Conservation (phyloP, 2,888 invertebrate genomes). For the Laspeyria flexula region DNA sequence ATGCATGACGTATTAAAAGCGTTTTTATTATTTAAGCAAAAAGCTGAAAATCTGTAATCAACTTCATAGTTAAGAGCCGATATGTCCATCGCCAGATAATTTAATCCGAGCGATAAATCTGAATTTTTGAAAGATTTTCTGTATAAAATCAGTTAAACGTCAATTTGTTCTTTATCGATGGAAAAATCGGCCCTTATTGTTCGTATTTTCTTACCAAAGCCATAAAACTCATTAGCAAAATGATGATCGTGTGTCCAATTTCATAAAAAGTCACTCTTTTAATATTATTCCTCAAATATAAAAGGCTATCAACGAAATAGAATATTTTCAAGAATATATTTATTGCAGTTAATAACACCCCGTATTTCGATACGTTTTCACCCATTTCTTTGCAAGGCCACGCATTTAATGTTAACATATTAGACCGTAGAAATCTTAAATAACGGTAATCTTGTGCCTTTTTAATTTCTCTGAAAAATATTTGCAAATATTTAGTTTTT, state of each 20-base stretch:
- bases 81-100: too few relatives aligned
- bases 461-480: conserved; percentile 9
- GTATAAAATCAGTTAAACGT: too few relatives aligned
- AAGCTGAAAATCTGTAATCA: too few relatives aligned
- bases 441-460: conserved; percentile 5
- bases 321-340: neutral
- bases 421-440: conserved; percentile 5
- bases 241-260: conserved; percentile 11
- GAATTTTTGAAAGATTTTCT: too few relatives aligned
- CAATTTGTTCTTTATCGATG: too few relatives aligned
- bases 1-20: too few relatives aligned
- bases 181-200: too few relatives aligned
- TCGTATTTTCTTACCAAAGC: conserved; percentile 2
- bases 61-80: too few relatives aligned
- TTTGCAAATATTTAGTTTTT: too few relatives aligned
- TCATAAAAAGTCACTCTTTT: conserved; percentile 8
- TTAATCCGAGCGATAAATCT: too few relatives aligned
- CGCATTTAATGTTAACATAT: neutral
- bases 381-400: conserved; percentile 22
- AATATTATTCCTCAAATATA: neutral
- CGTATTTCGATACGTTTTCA: neutral
- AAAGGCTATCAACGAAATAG: neutral
- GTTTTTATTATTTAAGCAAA: too few relatives aligned
- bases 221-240: neutral
- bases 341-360: neutral